Conservation (phyloP, 2,113 vertebrate genomes). For the Stigmatopora nigra region DNA sequence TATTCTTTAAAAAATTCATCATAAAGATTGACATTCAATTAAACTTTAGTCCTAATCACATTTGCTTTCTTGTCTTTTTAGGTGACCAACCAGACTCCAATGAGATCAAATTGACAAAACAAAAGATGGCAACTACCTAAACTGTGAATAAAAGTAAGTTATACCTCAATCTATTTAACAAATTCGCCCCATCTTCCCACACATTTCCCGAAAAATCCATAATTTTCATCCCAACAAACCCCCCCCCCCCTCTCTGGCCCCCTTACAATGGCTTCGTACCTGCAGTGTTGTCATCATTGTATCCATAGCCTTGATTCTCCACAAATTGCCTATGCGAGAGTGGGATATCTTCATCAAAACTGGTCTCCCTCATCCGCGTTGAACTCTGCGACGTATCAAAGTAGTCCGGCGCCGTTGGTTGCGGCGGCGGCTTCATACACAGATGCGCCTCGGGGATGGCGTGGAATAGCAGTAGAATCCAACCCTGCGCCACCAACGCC, state of each 20-base stretch:
- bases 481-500: conserved; percentile 85
- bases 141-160: no score
- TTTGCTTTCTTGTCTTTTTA: no score
- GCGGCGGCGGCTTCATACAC: conserved; percentile 80
- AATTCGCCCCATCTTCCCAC: no score
- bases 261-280: conserved; percentile 58
- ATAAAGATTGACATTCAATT: no score
- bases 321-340: conserved; percentile 88
- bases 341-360: conserved; percentile 90
- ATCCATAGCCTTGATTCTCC: conserved; percentile 92
- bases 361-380: conserved; percentile 88
- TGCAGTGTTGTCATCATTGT: conserved; percentile 85
- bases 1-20: no score
- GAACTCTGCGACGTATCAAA: conserved; percentile 92
- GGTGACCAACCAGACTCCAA: no score
- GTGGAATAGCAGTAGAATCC: conserved; percentile 89
- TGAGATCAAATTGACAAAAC: no score
- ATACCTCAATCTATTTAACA: no score
- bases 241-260: no score
- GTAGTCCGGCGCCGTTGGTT: conserved; percentile 89
- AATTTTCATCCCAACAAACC: not conserved
- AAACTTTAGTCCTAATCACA: no score
- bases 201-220: not conserved
- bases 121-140: no score
- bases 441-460: conserved; percentile 88